Evolutionary conservation across 2,113 vertebrate species (phyloP).

Genomic region (Aleadryas rufinucha): DNA sequence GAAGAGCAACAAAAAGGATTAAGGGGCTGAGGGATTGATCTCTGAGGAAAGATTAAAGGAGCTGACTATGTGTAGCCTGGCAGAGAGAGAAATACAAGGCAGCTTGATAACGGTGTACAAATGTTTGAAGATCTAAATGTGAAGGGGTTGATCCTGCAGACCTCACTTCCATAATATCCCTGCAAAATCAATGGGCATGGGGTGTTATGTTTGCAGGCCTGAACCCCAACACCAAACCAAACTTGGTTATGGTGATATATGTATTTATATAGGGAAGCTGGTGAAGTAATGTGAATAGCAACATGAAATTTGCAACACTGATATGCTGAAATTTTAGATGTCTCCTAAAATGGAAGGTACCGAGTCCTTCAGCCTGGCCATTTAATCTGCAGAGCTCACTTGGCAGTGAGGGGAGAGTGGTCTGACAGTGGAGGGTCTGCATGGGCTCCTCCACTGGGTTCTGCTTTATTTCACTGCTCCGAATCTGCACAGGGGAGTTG

Average conservation of each 20-base stretch:
- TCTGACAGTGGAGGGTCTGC: background rate
- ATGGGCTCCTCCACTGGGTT: rapidly evolving
- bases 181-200: background rate
- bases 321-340: background rate
- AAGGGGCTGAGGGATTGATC: constrained; percentile 57
- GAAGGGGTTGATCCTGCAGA: background rate
- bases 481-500: rapidly evolving
- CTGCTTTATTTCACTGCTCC: background rate
- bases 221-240: background rate
- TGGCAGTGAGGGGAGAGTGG: rapidly evolving
- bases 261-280: background rate
- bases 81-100: constrained; percentile 5
- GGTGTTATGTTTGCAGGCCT: background rate
- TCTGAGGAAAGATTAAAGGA: constrained; percentile 58
- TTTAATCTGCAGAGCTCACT: background rate
- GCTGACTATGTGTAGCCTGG: constrained; percentile 31
- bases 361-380: background rate
- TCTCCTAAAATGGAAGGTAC: background rate
- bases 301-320: background rate
- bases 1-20: constrained; percentile 59
- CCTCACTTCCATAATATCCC: background rate
- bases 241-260: background rate
- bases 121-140: background rate
- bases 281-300: background rate
- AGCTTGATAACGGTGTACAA: background rate